phyloP scores from a whole-genome alignment of 2,888 invertebrate species.

The Cheilosia urbana region DNA sequence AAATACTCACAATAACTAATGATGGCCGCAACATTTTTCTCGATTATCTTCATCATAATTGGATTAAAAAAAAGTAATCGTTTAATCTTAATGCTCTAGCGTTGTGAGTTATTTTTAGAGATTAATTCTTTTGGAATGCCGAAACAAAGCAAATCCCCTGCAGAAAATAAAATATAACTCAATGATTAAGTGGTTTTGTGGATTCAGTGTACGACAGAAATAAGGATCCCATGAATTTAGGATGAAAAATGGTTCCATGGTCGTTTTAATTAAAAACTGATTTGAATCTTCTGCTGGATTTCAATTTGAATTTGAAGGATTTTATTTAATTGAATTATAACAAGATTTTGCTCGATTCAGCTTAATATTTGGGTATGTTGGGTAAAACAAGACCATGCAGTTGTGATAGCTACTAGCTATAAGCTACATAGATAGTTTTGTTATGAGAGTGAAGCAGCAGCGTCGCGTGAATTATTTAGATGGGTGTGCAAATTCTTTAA shows the following conservation, averaged over 20 bases:
- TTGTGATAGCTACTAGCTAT: too few species aligned
- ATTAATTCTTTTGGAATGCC: constrained; percentile 27
- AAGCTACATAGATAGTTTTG: too few species aligned
- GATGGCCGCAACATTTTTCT: background rate
- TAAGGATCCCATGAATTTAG: background rate
- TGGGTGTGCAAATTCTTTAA: too few species aligned
- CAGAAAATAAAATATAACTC: background rate
- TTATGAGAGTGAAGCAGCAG: too few species aligned
- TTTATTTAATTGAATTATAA: constrained; percentile 36
- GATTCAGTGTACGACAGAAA: constrained; percentile 4
- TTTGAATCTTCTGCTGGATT: constrained; percentile 31
- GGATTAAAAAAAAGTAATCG: constrained; percentile 33
- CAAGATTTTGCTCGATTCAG: background rate
- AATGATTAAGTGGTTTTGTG: constrained; percentile 8
- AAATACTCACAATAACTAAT: constrained; percentile 2
- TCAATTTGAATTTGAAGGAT: constrained; percentile 42
- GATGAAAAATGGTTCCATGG: constrained; percentile 30
- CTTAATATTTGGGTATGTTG: too few species aligned
- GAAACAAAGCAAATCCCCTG: constrained; percentile 41
- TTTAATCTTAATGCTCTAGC: constrained; percentile 27
- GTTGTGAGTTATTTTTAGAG: constrained; percentile 21
- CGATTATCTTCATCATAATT: constrained; percentile 17
- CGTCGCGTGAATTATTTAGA: too few species aligned
- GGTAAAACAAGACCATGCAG: background rate
- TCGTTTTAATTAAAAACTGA: constrained; percentile 54